Evolutionary conservation across 2,888 invertebrate genomes (phyloP), one percentile per base, ranked within the genome.

Genomic region (Ormyrus thymus): DNA sequence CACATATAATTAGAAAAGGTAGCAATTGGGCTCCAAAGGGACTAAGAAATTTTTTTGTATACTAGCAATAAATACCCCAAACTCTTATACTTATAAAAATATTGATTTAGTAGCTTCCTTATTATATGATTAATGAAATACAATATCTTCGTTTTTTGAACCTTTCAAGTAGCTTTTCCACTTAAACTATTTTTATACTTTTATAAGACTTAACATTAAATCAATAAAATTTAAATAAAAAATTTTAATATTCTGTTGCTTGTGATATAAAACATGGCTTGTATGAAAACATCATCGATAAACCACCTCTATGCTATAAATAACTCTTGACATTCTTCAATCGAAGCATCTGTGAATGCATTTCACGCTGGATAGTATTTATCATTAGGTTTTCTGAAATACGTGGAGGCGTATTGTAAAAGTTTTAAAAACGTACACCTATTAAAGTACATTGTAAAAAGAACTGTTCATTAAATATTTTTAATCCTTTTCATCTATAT

Each of bases 251-350:
- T 58, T n/a, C 9, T 70, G 10, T 59, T 71, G 29, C 64, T 69
- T 15, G n/a, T 29, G 0, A 29, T 29, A 58, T 13, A 65, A 55
- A 53, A 46, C 10, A 59, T n/a, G 29, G 46, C 29, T 68, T 61
- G 66, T 66, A 77, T 48, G 66, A 72, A 51, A 76, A 71, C 46
- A 11, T 72, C 43, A 77, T 77, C 65, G 46, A 71, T 56, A 58
- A 65, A 71, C 58, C 59, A 58, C 45, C 58, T 65, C 50, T 65
- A 45, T 7, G 51, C 0, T 29, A 72, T 61, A 64, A 76, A 69
- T 70, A 76, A 45, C 46, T 5, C 29, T 4, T 13, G 51, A 55
- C 7, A 55, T 55, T 55, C 13, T 64, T 72, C 45, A 62, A 72
- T 62, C 62, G 55, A 50, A n/a, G 5, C 11, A n/a, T 10, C n/a